phyloP scores from a whole-genome alignment of 2,113 vertebrate genomes.

The Nanorana parkeri region DNA sequence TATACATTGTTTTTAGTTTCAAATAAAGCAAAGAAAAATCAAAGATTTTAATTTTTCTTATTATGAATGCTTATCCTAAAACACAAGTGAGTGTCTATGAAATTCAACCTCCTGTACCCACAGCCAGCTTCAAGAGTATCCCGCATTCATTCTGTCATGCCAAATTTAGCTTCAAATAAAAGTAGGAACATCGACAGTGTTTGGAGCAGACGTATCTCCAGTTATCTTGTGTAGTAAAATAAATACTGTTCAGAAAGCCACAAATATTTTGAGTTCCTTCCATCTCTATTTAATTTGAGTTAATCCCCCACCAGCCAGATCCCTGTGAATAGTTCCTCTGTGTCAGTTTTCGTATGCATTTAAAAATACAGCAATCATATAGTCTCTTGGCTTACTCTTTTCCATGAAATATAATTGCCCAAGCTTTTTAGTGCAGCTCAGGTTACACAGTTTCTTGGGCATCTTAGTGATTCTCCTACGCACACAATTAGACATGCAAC shows the following conservation, averaged over 20 bases:
- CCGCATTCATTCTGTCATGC: slow-evolving; percentile 13
- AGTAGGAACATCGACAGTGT: slow-evolving; percentile 24
- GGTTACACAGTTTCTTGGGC: slow-evolving; percentile 41
- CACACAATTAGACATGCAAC: slow-evolving; percentile 55
- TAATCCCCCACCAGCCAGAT: slow-evolving; percentile 39
- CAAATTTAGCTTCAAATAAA: slow-evolving; percentile 38
- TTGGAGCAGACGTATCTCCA: slow-evolving; percentile 27
- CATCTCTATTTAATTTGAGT: slow-evolving; percentile 46
- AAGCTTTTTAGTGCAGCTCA: slow-evolving; percentile 46
- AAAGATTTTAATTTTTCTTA: too few species aligned
- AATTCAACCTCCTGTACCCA: slow-evolving; percentile 1
- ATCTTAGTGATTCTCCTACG: slow-evolving; percentile 50
- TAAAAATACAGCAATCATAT: slow-evolving; percentile 20
- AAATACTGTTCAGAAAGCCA: slow-evolving; percentile 36
- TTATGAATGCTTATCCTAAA: slow-evolving; percentile 16
- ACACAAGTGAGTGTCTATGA: slow-evolving; percentile 8
- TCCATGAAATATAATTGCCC: slow-evolving; percentile 49
- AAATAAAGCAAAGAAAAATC: too few species aligned
- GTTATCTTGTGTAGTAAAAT: slow-evolving; percentile 42
- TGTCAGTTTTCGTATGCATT: slow-evolving; percentile 45
- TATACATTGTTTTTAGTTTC: too few species aligned
- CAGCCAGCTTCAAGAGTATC: slow-evolving; percentile 22
- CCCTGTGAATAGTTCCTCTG: slow-evolving; percentile 44
- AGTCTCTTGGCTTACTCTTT: slow-evolving; percentile 42
- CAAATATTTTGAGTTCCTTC: slow-evolving; percentile 48